Conservation (phyloP, 2,113 vertebrate species). For the Butorides virescens region DNA sequence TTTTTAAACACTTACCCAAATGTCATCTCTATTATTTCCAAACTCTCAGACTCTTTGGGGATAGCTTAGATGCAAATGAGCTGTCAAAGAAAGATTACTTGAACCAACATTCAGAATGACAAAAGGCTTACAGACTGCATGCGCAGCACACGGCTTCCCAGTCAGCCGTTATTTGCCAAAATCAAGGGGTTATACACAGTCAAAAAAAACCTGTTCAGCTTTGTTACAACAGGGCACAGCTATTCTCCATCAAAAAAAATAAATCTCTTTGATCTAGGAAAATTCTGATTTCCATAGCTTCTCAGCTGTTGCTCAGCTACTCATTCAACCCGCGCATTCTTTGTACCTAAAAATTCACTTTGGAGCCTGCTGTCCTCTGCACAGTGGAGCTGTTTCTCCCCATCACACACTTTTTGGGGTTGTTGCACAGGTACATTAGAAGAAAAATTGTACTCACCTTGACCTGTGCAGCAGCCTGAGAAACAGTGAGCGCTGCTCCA, state of each 20-base stretch:
- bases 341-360: background rate
- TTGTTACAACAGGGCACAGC: background rate
- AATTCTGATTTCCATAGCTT: background rate
- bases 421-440: background rate
- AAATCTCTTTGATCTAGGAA: background rate
- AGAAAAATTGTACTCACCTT: background rate
- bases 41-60: slow-evolving; percentile 39
- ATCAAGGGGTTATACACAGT: background rate
- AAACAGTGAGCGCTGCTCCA: background rate
- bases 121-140: slow-evolving; percentile 50
- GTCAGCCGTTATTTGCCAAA: slow-evolving; percentile 31
- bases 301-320: background rate
- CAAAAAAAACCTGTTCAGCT: background rate
- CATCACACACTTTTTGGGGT: background rate
- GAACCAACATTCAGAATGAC: slow-evolving; percentile 54
- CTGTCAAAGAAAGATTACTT: slow-evolving; percentile 62
- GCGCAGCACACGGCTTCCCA: background rate
- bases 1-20: slow-evolving; percentile 57
- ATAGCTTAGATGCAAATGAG: slow-evolving; percentile 53
- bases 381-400: background rate
- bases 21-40: slow-evolving; percentile 46
- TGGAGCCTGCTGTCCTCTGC: background rate
- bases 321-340: background rate
- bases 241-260: background rate
- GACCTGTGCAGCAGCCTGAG: background rate